Conservation (phyloP, 2,888 invertebrate species). For the Megamerina dolium region DNA sequence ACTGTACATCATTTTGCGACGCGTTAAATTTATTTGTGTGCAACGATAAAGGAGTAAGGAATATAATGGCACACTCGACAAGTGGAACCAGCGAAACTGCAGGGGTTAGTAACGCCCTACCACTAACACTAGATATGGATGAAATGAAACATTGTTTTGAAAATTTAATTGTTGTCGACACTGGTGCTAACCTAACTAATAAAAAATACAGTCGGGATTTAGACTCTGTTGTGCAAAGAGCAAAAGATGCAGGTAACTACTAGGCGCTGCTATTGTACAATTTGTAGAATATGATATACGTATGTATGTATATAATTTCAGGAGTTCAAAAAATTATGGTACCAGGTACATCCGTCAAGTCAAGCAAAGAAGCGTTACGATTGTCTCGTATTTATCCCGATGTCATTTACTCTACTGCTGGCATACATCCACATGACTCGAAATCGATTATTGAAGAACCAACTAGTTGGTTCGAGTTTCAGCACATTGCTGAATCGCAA, state of each 20-base stretch:
- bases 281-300: too few species aligned
- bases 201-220: slow-evolving; percentile 89
- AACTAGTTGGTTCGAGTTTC: slow-evolving; percentile 70
- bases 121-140: slow-evolving; percentile 29
- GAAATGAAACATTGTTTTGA: slow-evolving; percentile 77
- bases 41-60: too few species aligned
- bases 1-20: too few species aligned
- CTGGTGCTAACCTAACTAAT: slow-evolving; percentile 88
- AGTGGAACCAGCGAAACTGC: background rate
- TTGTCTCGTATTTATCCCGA: slow-evolving; percentile 85
- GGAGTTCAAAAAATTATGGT: slow-evolving; percentile 94
- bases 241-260: slow-evolving; percentile 80
- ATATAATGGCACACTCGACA: slow-evolving; percentile 16
- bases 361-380: slow-evolving; percentile 84
- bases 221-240: slow-evolving; percentile 84
- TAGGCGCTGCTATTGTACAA: too few species aligned
- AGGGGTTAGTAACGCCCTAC: slow-evolving; percentile 17
- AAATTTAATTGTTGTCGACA: slow-evolving; percentile 86
- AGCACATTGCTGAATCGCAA: slow-evolving; percentile 67
- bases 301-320: too few species aligned
- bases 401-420: slow-evolving; percentile 84
- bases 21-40: too few species aligned
- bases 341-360: slow-evolving; percentile 81
- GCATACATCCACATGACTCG: slow-evolving; percentile 90
- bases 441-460: slow-evolving; percentile 71